Conservation (phyloP, 2,797 vertebrate species). For the Aselliscus stoliczkanus region DNA sequence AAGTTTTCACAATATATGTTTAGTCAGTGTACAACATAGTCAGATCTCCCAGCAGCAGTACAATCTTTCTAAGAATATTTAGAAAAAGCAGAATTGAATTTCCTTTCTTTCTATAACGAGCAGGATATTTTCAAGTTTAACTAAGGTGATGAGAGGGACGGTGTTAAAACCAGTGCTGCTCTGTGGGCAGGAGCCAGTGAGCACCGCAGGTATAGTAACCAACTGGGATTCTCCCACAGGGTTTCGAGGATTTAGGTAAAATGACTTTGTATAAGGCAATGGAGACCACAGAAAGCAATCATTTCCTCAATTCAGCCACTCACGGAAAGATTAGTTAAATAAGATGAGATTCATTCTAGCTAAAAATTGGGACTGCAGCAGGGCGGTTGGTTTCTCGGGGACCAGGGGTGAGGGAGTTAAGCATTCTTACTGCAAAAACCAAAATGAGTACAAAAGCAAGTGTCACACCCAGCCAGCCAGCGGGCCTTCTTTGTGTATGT, state of each 20-base stretch:
- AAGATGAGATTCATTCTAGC: slow-evolving; percentile 53
- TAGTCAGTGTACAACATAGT: background rate
- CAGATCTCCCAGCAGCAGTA: background rate
- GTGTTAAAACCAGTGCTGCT: slow-evolving; percentile 34
- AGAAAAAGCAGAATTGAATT: background rate
- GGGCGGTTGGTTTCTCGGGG: slow-evolving; percentile 37
- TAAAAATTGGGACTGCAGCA: slow-evolving; percentile 54
- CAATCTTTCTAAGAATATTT: background rate
- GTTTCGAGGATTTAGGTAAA: slow-evolving; percentile 52
- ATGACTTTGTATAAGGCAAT: slow-evolving; percentile 36
- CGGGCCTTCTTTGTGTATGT: background rate
- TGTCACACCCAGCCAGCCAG: background rate
- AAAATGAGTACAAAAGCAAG: background rate
- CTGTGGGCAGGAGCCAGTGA: background rate
- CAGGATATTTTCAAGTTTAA: slow-evolving; percentile 22
- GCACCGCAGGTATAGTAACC: slow-evolving; percentile 11
- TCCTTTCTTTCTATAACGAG: background rate
- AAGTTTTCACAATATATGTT: background rate
- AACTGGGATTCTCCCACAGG: slow-evolving; percentile 48
- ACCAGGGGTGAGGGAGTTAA: background rate
- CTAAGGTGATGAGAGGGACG: background rate
- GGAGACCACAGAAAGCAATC: slow-evolving; percentile 55
- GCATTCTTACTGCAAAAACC: background rate
- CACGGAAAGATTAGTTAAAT: slow-evolving; percentile 62
- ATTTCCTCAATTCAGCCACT: slow-evolving; percentile 53